Evolutionary conservation across 1,140 invertebrate species (phyloP).

Genomic region (Apolygus lucorum): DNA sequence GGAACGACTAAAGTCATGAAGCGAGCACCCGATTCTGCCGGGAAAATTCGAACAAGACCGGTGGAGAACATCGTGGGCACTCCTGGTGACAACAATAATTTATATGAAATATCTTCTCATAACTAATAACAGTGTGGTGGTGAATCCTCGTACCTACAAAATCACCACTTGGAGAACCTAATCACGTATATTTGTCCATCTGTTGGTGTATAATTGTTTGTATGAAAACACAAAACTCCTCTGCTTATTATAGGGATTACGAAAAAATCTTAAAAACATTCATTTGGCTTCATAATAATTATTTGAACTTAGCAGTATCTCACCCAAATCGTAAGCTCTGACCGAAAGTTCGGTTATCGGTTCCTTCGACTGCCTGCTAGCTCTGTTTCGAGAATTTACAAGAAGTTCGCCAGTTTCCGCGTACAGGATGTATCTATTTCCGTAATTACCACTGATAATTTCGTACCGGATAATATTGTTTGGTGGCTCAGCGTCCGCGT

Average conservation of each 20-base stretch:
- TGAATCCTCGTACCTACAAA: neutral
- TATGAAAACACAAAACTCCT: too few species aligned
- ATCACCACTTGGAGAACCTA: neutral
- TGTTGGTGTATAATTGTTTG: too few species aligned
- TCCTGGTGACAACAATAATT: conserved; percentile 36
- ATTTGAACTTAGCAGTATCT: conserved; percentile 9
- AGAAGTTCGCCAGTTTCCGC: conserved; percentile 48
- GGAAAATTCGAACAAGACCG: conserved; percentile 56
- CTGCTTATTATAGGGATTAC: too few species aligned
- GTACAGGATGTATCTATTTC: conserved; percentile 69
- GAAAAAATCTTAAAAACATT: too few species aligned
- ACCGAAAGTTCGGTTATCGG: conserved; percentile 48
- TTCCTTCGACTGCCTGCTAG: conserved; percentile 21
- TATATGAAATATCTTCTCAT: neutral
- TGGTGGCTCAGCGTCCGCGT: conserved; percentile 71
- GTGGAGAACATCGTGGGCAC: conserved; percentile 59
- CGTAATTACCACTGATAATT: conserved; percentile 67
- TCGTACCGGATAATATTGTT: conserved; percentile 81
- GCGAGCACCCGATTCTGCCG: conserved; percentile 54
- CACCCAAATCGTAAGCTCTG: conserved; percentile 68
- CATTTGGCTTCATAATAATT: too few species aligned
- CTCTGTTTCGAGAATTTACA: conserved; percentile 25
- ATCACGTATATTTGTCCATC: neutral
- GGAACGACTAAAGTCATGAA: conserved; percentile 70
- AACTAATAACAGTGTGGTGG: neutral